A percentile compares a stretch with the other conserved stretches of the same genome.
Evolutionary conservation across 2,888 invertebrate species (phyloP).

Genomic region (Tridacna crocea): DNA sequence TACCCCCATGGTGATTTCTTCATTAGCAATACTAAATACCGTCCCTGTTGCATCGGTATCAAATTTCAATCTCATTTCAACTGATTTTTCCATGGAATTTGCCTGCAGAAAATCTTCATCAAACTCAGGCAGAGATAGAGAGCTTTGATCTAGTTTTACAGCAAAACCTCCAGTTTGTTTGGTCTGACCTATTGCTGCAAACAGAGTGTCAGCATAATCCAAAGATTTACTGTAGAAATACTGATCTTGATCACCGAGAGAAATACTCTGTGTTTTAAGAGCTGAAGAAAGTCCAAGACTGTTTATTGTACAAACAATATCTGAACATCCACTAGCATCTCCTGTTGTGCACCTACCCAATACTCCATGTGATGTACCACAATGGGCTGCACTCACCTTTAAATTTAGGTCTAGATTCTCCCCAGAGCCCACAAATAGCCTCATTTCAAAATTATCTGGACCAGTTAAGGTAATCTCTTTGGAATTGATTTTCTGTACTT

Average conservation of each 20-base stretch:
- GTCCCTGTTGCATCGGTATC: conserved; percentile 40
- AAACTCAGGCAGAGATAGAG: conserved; percentile 35
- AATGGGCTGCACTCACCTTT: conserved; percentile 32
- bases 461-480: conserved; percentile 25
- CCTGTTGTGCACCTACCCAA: conserved; percentile 42
- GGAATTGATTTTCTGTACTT: conserved; percentile 5
- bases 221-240: conserved; percentile 30
- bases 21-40: conserved; percentile 41
- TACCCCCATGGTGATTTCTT: conserved; percentile 42
- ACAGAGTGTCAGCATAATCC: conserved; percentile 28
- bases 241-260: conserved; percentile 12
- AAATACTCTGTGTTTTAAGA: conserved; percentile 19
- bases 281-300: conserved; percentile 46
- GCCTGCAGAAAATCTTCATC: conserved; percentile 36
- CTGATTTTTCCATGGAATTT: conserved; percentile 25
- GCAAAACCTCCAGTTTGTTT: conserved; percentile 40
- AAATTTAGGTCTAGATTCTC: conserved; percentile 15
- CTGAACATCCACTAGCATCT: conserved; percentile 29
- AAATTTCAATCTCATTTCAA: conserved; percentile 49
- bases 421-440: conserved; percentile 9
- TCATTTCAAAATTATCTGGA: conserved; percentile 35
- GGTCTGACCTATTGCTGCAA: conserved; percentile 32
- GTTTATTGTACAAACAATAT: conserved; percentile 36
- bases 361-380: conserved; percentile 33
- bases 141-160: conserved; percentile 32